Base-by-base conservation (phyloP, 2,797 vertebrate species). In the Chloroceryle inda region DNA sequence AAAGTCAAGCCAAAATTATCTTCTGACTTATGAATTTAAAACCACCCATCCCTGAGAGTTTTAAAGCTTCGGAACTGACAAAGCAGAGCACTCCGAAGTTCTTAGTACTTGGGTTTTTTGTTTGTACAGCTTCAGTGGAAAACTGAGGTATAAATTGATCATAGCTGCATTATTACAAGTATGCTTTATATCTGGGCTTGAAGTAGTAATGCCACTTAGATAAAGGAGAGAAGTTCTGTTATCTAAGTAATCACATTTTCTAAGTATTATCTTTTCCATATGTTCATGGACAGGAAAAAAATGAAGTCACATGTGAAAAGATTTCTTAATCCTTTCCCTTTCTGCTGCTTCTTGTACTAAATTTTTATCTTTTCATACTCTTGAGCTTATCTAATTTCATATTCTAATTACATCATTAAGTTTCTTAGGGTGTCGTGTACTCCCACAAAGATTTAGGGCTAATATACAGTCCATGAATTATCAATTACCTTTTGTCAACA, bases 241-340 rank as follows among this genome's bases (percentile, higher is more conserved):
- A 79, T 66, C 76, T 33, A 19, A 61, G 27, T 37, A 92, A 84
- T 88, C 59, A 58, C 5, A n/a, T 86, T 85, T 68, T 75, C 37
- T 50, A 86, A 61, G 10, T 45, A 86, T 71, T 88, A 90, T 52
- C 33, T 88, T 91, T 94, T 82, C 82, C 92, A 88, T 78, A 56
- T 94, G 89, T 63, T 82, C 59, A 33, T 26, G 37, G 56, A 58
- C 33, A 75, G n/a, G 31, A 89, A 89, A 91, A 96, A 63, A 22
- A 83, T 59, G 31, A 92, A 91, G 33, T 73, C 76, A 75, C 16
- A 89, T 59, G n/a, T 58, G 18, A 67, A 66, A 92, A 92, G 53
- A 45, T 68, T 83, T 88, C 53, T 94, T 85, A 94, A 91, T 84
- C 15, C 18, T 93, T 89, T 85, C 56, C 22, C 8, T 89, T 89